Conservation (phyloP, 92 coral and sea anemone species). For the Heliopora coerulea region DNA sequence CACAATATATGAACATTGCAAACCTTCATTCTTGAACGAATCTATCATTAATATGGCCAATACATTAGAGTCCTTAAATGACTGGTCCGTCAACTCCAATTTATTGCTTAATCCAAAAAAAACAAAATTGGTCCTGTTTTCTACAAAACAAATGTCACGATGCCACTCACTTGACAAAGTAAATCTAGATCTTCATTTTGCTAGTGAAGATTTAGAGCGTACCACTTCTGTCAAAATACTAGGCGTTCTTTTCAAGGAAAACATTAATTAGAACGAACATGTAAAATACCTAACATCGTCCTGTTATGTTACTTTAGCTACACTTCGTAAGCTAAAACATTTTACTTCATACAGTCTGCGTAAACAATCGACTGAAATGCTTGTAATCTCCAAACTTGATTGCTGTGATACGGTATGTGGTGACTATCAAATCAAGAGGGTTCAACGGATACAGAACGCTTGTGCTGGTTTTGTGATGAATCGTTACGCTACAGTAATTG, state of each 20-base stretch:
- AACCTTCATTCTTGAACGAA: background rate
- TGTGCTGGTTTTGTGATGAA: constrained; percentile 15
- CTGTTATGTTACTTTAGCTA: background rate
- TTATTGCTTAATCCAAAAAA: background rate
- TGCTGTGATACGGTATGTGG: background rate
- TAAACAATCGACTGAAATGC: too few species aligned
- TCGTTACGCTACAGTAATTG: background rate
- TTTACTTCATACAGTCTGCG: too few species aligned
- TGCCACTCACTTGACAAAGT: background rate
- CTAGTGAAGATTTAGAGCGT: background rate
- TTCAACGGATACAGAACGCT: constrained; percentile 3
- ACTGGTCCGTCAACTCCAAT: constrained; percentile 4
- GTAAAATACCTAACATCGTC: background rate
- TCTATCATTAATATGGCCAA: background rate
- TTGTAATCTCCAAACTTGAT: background rate
- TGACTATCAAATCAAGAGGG: background rate
- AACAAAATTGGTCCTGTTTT: background rate
- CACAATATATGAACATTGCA: background rate
- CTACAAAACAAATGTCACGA: constrained; percentile 10
- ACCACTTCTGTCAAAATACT: background rate
- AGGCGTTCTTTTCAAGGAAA: background rate
- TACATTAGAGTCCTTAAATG: background rate
- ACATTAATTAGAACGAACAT: background rate
- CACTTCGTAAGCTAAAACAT: too few species aligned
- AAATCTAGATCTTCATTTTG: background rate